A percentile compares a stretch with the other conserved stretches of the same genome.
Conservation (phyloP, 2,888 invertebrate species). For the Cerastoderma edule region DNA sequence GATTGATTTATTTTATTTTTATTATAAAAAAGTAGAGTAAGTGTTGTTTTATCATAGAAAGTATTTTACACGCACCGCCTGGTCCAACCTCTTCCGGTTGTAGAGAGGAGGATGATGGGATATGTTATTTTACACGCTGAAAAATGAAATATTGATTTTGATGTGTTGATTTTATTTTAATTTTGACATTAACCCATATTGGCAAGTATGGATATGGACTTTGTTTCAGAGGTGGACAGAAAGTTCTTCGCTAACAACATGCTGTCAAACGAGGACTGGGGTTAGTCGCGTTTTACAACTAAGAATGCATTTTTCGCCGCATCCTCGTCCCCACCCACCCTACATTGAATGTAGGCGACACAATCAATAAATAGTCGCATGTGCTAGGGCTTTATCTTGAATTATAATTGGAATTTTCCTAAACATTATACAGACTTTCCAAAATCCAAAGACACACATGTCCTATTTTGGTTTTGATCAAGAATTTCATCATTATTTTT, state of each 20-base stretch:
- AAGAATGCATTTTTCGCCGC: neutral
- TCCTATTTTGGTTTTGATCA: too few species aligned
- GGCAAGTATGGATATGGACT: constrained; percentile 60
- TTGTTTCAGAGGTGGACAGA: constrained; percentile 73
- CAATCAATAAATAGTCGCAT: too few species aligned
- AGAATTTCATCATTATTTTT: too few species aligned
- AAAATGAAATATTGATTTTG: constrained; percentile 50
- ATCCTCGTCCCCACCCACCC: constrained; percentile 5
- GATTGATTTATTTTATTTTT: too few species aligned
- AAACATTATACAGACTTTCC: too few species aligned
- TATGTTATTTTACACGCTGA: constrained; percentile 59
- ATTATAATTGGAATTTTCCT: too few species aligned
- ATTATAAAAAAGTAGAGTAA: too few species aligned
- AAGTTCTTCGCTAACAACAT: constrained; percentile 73
- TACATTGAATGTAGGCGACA: too few species aligned
- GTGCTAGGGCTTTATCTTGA: too few species aligned
- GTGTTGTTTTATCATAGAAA: neutral
- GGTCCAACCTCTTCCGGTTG: constrained; percentile 30
- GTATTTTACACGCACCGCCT: neutral
- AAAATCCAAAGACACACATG: too few species aligned
- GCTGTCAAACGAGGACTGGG: constrained; percentile 73
- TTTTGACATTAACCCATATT: neutral
- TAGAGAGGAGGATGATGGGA: constrained; percentile 37
- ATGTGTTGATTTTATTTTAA: neutral
- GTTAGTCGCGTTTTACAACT: constrained; percentile 46